These are phyloP conservation scores for Microplitis manilae DNA, from an alignment of 2,888 invertebrate species.

Conservation along the genomic window DNA sequence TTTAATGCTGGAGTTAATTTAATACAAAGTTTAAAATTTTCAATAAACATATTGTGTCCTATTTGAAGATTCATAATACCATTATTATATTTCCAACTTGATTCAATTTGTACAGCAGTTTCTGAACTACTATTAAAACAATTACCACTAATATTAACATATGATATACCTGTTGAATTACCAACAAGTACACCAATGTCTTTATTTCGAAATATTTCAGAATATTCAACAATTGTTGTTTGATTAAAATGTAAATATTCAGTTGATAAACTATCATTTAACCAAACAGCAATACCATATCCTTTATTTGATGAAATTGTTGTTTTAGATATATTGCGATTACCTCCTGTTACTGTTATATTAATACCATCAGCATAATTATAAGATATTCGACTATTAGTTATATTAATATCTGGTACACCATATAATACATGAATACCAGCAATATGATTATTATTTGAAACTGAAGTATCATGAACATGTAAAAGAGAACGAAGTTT, in stretches of 20 bases:
- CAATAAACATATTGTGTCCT: conserved; percentile 88
- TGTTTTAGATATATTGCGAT: conserved; percentile 90
- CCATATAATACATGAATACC: conserved; percentile 93
- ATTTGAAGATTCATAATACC: conserved; percentile 80
- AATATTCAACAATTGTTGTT: conserved; percentile 89
- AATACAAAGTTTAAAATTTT: conserved; percentile 83
- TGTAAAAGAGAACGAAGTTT: conserved; percentile 92
- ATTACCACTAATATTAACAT: conserved; percentile 95
- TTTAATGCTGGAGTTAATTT: conserved; percentile 88
- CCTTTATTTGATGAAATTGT: conserved; percentile 90
- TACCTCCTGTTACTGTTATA: conserved; percentile 95
- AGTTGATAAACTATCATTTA: conserved; percentile 86
- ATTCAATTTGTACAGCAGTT: conserved; percentile 85
- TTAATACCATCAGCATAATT: conserved; percentile 97
- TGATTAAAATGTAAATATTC: conserved; percentile 88
- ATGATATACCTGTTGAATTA: conserved; percentile 89
- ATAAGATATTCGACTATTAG: conserved; percentile 89
- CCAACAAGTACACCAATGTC: conserved; percentile 92
- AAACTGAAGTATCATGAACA: conserved; percentile 86
- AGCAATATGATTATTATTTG: conserved; percentile 90
- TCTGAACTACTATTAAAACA: conserved; percentile 85
- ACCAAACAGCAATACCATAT: conserved; percentile 90
- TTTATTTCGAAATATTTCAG: conserved; percentile 88
- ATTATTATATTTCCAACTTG: conserved; percentile 82
- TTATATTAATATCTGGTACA: conserved; percentile 94